Evolutionary conservation across 2,888 invertebrate genomes (phyloP), one percentile per base, ranked within the genome.

Genomic region (Limnephilus marmoratus): DNA sequence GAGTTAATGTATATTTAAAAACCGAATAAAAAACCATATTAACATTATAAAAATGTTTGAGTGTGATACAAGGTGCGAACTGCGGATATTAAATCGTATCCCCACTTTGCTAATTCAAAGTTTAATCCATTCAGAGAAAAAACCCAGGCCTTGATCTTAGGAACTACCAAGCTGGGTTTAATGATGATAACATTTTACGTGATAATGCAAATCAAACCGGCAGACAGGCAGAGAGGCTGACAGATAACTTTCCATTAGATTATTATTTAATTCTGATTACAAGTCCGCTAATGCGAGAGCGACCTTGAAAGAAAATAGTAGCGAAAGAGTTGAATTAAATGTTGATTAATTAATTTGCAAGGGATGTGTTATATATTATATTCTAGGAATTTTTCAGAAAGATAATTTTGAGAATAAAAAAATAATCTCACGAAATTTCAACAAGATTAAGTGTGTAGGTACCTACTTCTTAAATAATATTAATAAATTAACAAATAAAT

Each of bases 181-280:
- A 68, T n/a, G 68, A 68, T 68, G 24, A 24, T 68, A 68, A 68
- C 68, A 68, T 68, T 68, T 68, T 68, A n/a, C n/a, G 68, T 68
- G 68, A n/a, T 68, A 68, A 68, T 68, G 68, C 68, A 68, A 68
- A 68, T 68, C 68, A 68, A 68, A 68, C 68, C 68, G n/a, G 68
- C 68, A 68, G 68, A 68, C 68, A 68, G 41, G 41, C 41, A 9
- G 41, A 37, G 4, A 37, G 5, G 53, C 53, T 53, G 53, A 68
- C 68, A 68, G 68, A 68, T 68, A 68, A 68, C 68, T 68, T 68
- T 68, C 68, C 68, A 68, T 68, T 68, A 68, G 24, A 68, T 68
- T n/a, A 68, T 68, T 68, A 68, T 68, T 68, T 68, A 68, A 68
- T 68, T 68, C 24, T 68, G 24, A 68, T 68, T 68, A 24, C 24